Base-by-base conservation (phyloP, 1,140 invertebrate species). In the Hestina assimilis region DNA sequence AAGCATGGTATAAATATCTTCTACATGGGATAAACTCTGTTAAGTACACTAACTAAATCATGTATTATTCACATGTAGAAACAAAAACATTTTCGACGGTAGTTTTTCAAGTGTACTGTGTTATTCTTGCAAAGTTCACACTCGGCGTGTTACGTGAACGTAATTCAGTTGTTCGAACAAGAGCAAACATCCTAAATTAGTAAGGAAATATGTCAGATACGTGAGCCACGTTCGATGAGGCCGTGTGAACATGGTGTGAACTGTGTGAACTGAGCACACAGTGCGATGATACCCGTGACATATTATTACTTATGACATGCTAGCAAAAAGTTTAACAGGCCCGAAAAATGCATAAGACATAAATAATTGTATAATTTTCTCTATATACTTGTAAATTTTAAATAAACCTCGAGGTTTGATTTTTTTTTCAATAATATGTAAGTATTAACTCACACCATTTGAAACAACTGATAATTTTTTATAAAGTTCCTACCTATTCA, bases 161-260 rank as follows among this genome's bases (percentile, higher is more conserved):
- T 43, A 43, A 33, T 21, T 31, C 33, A 14, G 19, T 21, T 20
- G 11, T 12, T 31, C 24, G 19, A 57, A 38, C 12, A 31, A 38
- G 28, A 41, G 62, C 63, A 72, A 70, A 74, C 62, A 66, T 62
- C 43, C 28, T 54, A 66, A 71, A 73, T 76, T 73, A 73, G 60
- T 64, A 38, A 56, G 64, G 54, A 63, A 62, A 72, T 72, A 65
- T 70, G 69, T 60, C 42, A 42, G 35, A 38, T 19, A 33, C 43
- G 43, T 47, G 28, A 47, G 26, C n/a, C 31, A 35, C 5, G 31
- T 35, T 15, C 8, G 24, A 28, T n/a, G 12, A 15, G 14, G 6
- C n/a, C 31, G 5, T 15, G 24, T 28, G 24, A 28, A 28, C n/a
- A n/a, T n/a, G n/a, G n/a, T 28, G 8, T 28, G 24, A 26, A 26